phyloP scores from a whole-genome alignment of 1,140 invertebrate species.

The Chironomus striatipennis region DNA sequence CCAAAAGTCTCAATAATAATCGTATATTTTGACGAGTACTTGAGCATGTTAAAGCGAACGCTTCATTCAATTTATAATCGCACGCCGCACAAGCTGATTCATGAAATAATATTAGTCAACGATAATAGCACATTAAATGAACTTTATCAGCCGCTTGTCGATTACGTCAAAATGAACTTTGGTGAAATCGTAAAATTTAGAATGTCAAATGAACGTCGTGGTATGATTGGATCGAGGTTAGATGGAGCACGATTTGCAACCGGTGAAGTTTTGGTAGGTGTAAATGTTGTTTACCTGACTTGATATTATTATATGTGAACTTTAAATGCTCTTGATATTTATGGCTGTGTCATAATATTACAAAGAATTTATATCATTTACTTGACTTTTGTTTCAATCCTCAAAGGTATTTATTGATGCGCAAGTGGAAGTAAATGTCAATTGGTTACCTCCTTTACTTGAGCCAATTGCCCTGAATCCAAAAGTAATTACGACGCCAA shows the following conservation, averaged over 20 bases:
- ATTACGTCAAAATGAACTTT: not conserved
- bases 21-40: not conserved
- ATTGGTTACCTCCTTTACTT: slow-evolving; percentile 8
- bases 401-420: slow-evolving; percentile 16
- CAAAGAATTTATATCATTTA: no score
- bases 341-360: no score
- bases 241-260: slow-evolving; percentile 7
- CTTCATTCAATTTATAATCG: slow-evolving; percentile 20
- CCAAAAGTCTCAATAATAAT: not conserved
- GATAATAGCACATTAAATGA: not conserved
- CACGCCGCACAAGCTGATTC: not conserved
- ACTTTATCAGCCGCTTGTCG: not conserved
- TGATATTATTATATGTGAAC: no score
- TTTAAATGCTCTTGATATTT: not conserved
- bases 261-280: not conserved
- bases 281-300: not conserved
- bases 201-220: not conserved
- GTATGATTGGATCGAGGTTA: not conserved
- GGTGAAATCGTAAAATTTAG: not conserved
- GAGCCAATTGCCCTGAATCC: slow-evolving; percentile 16
- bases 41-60: not conserved
- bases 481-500: slow-evolving; percentile 67
- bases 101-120: slow-evolving; percentile 16
- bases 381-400: no score
- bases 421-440: slow-evolving; percentile 17